Base-by-base conservation (phyloP, 2,888 invertebrate species). In the Patella depressa region DNA sequence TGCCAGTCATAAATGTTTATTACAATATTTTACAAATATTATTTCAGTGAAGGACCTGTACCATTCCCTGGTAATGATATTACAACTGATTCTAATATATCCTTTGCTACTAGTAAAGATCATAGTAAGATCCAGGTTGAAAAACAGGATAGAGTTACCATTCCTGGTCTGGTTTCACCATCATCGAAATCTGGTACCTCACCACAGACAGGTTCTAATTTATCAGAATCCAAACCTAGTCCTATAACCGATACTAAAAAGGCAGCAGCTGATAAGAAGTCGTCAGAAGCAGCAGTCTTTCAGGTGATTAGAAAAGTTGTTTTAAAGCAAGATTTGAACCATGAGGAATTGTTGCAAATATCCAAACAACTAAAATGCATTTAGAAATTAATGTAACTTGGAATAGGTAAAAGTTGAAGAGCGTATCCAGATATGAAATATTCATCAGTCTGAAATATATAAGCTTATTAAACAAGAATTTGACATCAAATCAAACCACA, bases 71-170 rank as follows among this genome's bases (percentile, higher is more conserved):
- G 77, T 17, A 83, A 73, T 75, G 80, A 74, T 34, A 59, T 74
- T 29, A 78, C 79, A n/a, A 74, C 71, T 69, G 80, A 81, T 78
- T 81, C 82, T 70, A 83, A 84, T 72, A 88, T 89, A 29, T 94
- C 94, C 82, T 96, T 96, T 91, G 95, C 95, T 80, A 95, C 95
- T 29, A 95, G 95, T 0, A 95, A 95, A 0, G 95, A 95, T 88
- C 94, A 95, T 91, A 96, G 96, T 84, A 94, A 95, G 73, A 96
- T 97, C 83, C 93, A 95, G 9, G 95, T 96, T 72, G 96, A 96
- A 91, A 94, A 94, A 84, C 94, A 94, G 77, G 95, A 94, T 80
- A 85, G 86, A 75, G 86, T 89, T 14, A 88, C 89, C 11, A 83
- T 82, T 71, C 84, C 87, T 45, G 87, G 86, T 7, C 77, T 86